phyloP scores from a whole-genome alignment of 2,888 invertebrate species.

The Andrena camellia region DNA sequence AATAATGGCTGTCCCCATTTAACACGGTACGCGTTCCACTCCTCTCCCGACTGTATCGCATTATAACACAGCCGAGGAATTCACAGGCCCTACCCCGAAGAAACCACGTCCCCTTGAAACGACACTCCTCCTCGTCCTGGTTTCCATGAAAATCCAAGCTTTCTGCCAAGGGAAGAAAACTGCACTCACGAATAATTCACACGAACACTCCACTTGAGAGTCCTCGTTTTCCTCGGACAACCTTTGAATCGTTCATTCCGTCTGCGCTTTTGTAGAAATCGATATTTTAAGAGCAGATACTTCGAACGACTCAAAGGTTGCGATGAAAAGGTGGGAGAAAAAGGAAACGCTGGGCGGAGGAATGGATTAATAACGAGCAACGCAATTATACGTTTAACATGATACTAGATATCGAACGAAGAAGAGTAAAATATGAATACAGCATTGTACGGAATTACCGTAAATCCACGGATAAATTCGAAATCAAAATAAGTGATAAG shows the following conservation, averaged over 20 bases:
- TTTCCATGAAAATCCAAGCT: slow-evolving; percentile 50
- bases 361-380: slow-evolving; percentile 17
- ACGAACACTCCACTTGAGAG: slow-evolving; percentile 53
- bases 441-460: not conserved
- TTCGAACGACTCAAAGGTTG: slow-evolving; percentile 55
- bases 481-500: not conserved
- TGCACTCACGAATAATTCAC: slow-evolving; percentile 59
- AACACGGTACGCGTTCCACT: too few species aligned
- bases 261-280: slow-evolving; percentile 60
- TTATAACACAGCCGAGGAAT: not conserved
- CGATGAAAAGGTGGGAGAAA: not conserved
- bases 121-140: slow-evolving; percentile 36
- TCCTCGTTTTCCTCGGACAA: slow-evolving; percentile 64
- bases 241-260: slow-evolving; percentile 69
- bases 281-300: slow-evolving; percentile 61
- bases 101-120: slow-evolving; percentile 22
- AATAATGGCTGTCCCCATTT: slow-evolving; percentile 1
- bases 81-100: slow-evolving; percentile 8
- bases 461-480: not conserved
- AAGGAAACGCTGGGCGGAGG: not conserved
- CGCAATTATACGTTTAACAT: slow-evolving; percentile 22
- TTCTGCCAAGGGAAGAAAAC: slow-evolving; percentile 46
- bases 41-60: not conserved
- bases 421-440: not conserved
- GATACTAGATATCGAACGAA: not conserved